Percentiles rank a stretch among this genome's conserved stretches.
Conservation (phyloP, 1,140 invertebrate genomes). For the Apis dorsata region DNA sequence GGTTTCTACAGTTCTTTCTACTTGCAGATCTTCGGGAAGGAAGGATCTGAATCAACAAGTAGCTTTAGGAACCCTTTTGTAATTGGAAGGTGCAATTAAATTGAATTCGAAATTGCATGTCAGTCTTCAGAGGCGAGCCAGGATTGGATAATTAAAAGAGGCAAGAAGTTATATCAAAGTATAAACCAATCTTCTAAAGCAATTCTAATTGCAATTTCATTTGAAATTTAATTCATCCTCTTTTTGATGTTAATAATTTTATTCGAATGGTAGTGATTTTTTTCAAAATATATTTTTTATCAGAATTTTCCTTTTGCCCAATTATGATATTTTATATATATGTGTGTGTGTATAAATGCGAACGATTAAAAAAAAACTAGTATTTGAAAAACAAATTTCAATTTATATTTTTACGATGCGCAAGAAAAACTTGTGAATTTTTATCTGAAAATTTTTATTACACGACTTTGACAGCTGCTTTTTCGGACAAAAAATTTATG, state of each 20-base stretch:
- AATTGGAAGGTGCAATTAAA: neutral
- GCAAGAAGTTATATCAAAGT: neutral
- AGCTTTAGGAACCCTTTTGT: slow-evolving; percentile 11
- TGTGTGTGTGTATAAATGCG: neutral
- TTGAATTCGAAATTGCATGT: slow-evolving; percentile 10
- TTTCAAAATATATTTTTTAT: neutral
- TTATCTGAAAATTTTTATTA: neutral
- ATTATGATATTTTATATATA: neutral
- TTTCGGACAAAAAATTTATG: neutral
- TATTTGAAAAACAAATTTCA: neutral
- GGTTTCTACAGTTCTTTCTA: neutral
- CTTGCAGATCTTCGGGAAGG: too few relatives aligned
- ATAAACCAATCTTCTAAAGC: too few relatives aligned
- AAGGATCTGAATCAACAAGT: slow-evolving; percentile 18
- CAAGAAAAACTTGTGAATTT: too few relatives aligned
- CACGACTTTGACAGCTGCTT: neutral
- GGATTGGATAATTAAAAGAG: neutral
- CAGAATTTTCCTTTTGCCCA: neutral
- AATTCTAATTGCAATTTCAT: too few relatives aligned
- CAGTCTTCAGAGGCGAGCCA: neutral
- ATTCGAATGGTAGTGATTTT: neutral
- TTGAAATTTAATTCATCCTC: too few relatives aligned
- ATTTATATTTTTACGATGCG: too few relatives aligned
- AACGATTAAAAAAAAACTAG: too few relatives aligned
- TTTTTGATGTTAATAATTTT: neutral